Evolutionary conservation across 2,888 invertebrate species (phyloP), one percentile per base, ranked within the genome.

Genomic region (Euplexia lucipara): DNA sequence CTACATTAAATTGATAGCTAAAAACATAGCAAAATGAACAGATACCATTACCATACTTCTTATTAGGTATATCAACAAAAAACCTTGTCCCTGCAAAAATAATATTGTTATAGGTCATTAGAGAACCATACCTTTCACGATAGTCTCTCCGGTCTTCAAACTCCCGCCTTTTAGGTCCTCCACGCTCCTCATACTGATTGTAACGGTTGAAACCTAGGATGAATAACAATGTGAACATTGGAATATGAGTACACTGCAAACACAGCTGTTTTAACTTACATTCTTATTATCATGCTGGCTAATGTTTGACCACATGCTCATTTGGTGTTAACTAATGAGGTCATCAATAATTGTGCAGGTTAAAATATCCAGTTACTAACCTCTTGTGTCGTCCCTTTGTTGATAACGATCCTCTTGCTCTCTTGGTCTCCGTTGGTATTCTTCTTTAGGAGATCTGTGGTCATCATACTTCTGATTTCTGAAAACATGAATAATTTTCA

Each of bases 121-220:
- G n/a, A 12, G n/a, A 9, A 41, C 6, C 39, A n/a, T 80, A 88
- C 83, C 89, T 89, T 62, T 89, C 91, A 51, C 90, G 88, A 75
- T 83, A 92, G 35, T 94, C 93, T 68, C 91, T 87, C 53, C 80
- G 83, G 2, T 91, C 90, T 20, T 87, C 89, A 75, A 83, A 90
- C 39, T 91, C 92, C 14, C 88, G 87, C 62, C 90, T 87, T 87
- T 83, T 93, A 14, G 85, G 87, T 12, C 83, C 87, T 9, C 85
- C 87, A 69, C 90, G 88, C 2, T 93, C 90, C 65, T 93, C 92
- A 86, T 88, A 92, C 41, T 91, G 91, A 81, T 91, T 92, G 83
- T 86, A 91, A 57, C 91, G 91, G 71, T 88, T 90, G 81, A 83
- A 90, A 45, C 88, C 93, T 94, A 68, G 41, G 82, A 84, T 20